Base-by-base conservation (phyloP, 2,888 invertebrate genomes). In the Luperina testacea region DNA sequence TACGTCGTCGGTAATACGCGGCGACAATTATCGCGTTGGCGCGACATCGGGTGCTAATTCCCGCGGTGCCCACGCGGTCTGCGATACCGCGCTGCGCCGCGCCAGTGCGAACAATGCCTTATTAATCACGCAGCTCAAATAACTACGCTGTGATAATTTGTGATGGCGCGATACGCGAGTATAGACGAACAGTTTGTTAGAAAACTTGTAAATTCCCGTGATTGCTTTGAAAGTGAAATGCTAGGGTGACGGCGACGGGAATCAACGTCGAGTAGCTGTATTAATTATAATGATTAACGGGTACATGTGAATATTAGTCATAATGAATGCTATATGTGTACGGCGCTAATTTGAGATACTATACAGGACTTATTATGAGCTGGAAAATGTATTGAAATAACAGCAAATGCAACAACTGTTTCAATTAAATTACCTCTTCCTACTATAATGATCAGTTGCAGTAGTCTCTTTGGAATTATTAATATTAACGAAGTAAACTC, bases 1-100 rank as follows among this genome's bases (percentile, higher is more conserved):
- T 89, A 90, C 86, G 76, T 81, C 65, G 77, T n/a, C 84, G 89
- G 87, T 90, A 90, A 91, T 87, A 84, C 84, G 84, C 74, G 80
- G 75, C 61, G 72, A 77, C 91, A 89, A 89, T 91, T 90, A 90
- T 78, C 90, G 85, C 67, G 57, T 61, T n/a, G 79, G 74, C 79
- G 82, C 85, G 88, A 91, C 78, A 72, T 64, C 82, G 68, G 79
- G 71, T 71, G 88, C 83, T 86, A 85, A 81, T 77, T 84, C 82
- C 76, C 64, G 83, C 74, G 80, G 80, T 87, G 78, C 84, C 89
- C 88, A 86, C 89, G 83, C 81, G 51, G 84, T 74, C 82, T 81
- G 74, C 79, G 57, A 68, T 81, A 1, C 32, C 51, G 20, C 57
- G 24, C 75, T n/a, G 71, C 77, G 11, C 72, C 64, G 72, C 57